A percentile compares a stretch with the other conserved stretches of the same genome.
phyloP scores from a whole-genome alignment of 2,888 invertebrate genomes.

The Congeria kusceri region DNA sequence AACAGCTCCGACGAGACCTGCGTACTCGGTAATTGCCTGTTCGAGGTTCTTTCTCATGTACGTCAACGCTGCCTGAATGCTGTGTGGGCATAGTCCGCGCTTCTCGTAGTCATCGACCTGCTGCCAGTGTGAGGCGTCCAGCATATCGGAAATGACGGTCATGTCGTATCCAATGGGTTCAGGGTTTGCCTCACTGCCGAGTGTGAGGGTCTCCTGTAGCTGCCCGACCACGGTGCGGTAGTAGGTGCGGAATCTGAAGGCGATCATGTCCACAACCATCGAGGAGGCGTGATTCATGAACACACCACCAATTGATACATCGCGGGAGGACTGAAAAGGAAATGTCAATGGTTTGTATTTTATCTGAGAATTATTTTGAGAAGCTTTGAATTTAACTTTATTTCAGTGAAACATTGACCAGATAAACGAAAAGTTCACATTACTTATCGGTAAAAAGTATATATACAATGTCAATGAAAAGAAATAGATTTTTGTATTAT shows the following conservation, averaged over 20 bases:
- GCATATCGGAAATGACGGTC: conserved; percentile 53
- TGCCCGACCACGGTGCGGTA: conserved; percentile 51
- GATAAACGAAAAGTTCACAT: too few relatives aligned
- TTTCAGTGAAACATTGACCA: too few relatives aligned
- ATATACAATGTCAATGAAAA: too few relatives aligned
- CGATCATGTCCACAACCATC: conserved; percentile 53
- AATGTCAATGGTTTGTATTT: too few relatives aligned
- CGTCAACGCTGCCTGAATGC: conserved; percentile 50
- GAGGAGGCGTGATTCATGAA: conserved; percentile 60
- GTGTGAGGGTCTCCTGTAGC: conserved; percentile 47
- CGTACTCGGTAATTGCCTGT: conserved; percentile 56
- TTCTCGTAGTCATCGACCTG: conserved; percentile 51
- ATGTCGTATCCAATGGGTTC: conserved; percentile 54
- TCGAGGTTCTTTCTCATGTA: conserved; percentile 46
- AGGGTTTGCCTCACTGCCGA: conserved; percentile 52
- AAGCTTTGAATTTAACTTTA: too few relatives aligned
- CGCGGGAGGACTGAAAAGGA: conserved; percentile 54
- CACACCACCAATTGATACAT: conserved; percentile 56
- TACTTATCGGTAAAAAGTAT: too few relatives aligned
- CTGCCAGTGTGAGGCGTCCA: conserved; percentile 57
- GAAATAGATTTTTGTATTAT: too few relatives aligned
- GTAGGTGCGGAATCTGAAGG: conserved; percentile 52
- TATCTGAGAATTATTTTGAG: too few relatives aligned
- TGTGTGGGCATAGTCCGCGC: conserved; percentile 59
- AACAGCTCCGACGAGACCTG: conserved; percentile 36